A percentile compares a stretch with the other conserved stretches of the same genome.
phyloP scores from a whole-genome alignment of 2,113 vertebrate genomes.

The Megaceryle maxima region DNA sequence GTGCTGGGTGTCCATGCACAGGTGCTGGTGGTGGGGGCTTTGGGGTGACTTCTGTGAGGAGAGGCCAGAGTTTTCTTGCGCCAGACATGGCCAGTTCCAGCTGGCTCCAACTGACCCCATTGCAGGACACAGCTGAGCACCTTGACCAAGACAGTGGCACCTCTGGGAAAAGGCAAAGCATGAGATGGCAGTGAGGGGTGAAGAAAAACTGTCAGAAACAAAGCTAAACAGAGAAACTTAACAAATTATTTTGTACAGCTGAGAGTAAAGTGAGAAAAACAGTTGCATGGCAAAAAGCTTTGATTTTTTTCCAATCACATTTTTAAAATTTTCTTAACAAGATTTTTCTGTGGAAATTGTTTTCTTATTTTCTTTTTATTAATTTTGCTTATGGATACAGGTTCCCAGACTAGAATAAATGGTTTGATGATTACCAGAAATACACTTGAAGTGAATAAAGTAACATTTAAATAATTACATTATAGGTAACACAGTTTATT shows the following conservation, averaged over 20 bases:
- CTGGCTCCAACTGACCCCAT: fast-evolving
- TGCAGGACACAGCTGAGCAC: not conserved
- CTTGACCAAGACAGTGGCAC: fast-evolving
- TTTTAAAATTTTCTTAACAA: not conserved
- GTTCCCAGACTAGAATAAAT: not conserved
- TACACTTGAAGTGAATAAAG: not conserved
- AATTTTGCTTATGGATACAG: not conserved
- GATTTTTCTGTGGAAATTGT: not conserved
- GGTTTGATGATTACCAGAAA: not conserved
- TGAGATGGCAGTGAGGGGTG: fast-evolving
- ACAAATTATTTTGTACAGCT: not conserved
- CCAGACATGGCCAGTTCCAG: not conserved
- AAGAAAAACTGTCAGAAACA: not conserved
- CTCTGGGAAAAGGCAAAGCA: not conserved
- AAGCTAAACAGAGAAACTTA: not conserved
- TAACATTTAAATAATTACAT: not conserved
- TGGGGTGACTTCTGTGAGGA: not conserved
- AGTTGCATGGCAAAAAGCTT: not conserved
- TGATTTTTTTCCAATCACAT: not conserved
- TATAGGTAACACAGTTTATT: not conserved
- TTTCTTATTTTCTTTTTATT: not conserved
- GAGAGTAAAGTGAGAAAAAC: not conserved
- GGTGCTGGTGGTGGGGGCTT: not conserved
- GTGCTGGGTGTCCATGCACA: no score
- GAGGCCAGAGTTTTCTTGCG: fast-evolving